Evolutionary conservation across 2,888 invertebrate species (phyloP).

Genomic region (Polylopha cassiicola): DNA sequence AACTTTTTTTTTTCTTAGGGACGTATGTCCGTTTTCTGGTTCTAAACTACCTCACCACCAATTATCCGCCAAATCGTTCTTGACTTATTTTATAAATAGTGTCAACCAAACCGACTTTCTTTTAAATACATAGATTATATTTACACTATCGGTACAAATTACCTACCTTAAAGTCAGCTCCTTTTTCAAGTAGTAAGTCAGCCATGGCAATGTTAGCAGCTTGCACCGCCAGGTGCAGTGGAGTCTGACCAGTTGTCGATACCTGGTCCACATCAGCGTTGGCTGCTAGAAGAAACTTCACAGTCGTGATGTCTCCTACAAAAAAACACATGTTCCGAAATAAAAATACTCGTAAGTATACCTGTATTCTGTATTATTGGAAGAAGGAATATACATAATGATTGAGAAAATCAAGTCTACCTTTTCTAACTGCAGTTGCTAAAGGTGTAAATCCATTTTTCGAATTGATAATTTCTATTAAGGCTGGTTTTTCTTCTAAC

Average conservation of each 20-base stretch:
- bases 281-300: conserved; percentile 55
- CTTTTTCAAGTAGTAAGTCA: conserved; percentile 63
- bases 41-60: no score
- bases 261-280: conserved; percentile 69
- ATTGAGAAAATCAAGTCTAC: conserved; percentile 27
- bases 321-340: not conserved
- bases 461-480: conserved; percentile 65
- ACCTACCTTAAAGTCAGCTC: conserved; percentile 55
- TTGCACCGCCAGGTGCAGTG: conserved; percentile 70
- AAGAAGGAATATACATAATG: not conserved
- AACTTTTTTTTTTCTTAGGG: no score
- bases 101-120: no score
- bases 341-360: no score
- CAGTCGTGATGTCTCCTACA: conserved; percentile 58
- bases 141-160: no score
- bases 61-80: no score
- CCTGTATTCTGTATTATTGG: no score
- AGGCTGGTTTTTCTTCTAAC: conserved; percentile 62
- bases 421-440: conserved; percentile 67
- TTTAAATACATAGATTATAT: no score
- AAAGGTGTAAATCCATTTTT: conserved; percentile 71
- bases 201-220: conserved; percentile 45
- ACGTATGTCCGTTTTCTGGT: no score
- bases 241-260: conserved; percentile 54
- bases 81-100: no score